Base-by-base conservation (phyloP, 2,888 invertebrate species). In the Lobophora halterata region DNA sequence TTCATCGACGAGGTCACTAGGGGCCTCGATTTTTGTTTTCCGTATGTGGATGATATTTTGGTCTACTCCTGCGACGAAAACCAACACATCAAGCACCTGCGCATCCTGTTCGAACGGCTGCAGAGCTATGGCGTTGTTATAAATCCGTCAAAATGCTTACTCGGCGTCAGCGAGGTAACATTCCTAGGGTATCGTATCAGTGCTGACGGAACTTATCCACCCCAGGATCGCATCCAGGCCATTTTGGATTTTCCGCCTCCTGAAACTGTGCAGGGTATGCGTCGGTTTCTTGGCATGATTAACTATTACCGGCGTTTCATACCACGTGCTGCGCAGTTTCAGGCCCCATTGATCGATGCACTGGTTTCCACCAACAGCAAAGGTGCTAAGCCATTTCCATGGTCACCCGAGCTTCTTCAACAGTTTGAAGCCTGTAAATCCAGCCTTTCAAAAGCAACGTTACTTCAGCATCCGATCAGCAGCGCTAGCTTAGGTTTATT, bases 1-100 rank as follows among this genome's bases (percentile, higher is more conserved):
- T 68, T 69, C 18, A 61, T 75, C 8, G 58, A 71, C 23, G 45
- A 53, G 13, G 18, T 40, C n/a, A 13, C 19, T 8, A 10, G 21
- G 1, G 40, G 34, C 6, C 25, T 40, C 2, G 32, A 32, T 5
- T 13, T 19, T 19, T 26, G 16, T 7, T 33, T 10, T 11, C 17
- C 20, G 5, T 13, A 24, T 6, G 1, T 37, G 5, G 37, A 37
- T 11, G 37, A 37, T 8, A 24, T 37, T 16, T 20, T 37, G 5
- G 25, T 32, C 2, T 39, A 23, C 24, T 39, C 38, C 6, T n/a
- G 2, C 3, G 19, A 28, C 7, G 2, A 2, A 5, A 11, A 3
- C 3, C 2, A 14, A n/a, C 25, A 25, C 13, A 5, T 2, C 2
- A 3, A 28, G n/a, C 28, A 28, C n/a, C 19, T 28, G 2, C 18